Evolutionary conservation across 2,888 invertebrate species (phyloP), one percentile per base, ranked within the genome.

Genomic region (Acleris cristana): DNA sequence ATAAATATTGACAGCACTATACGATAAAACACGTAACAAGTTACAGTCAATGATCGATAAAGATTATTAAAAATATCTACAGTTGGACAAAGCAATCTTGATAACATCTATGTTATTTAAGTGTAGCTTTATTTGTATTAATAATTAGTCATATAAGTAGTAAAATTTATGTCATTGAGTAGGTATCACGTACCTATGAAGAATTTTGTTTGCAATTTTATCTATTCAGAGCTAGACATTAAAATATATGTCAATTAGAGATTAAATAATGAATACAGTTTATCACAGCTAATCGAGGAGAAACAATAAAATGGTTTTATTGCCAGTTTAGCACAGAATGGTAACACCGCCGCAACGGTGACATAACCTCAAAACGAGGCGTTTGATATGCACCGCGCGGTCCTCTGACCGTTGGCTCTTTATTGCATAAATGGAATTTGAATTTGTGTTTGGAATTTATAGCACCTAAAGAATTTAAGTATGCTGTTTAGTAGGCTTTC

Each of bases 281-380:
- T 48, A 48, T 48, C 48, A 2, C 6, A n/a, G 48, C 18, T n/a
- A 48, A 48, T 48, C 18, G n/a, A 45, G 16, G 18, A 18, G 18
- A 48, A 16, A 18, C 18, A 18, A 48, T 48, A 48, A 48, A 48
- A 48, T 18, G 18, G 18, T 19, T 51, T 51, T n/a, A 51, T 51
- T 51, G 18, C 19, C 3, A 21, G 51, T 18, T 8, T 51, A 51
- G 51, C 51, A 2, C 8, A 18, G 19, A 51, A 51, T 21, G 10
- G 12, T 18, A 54, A 54, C 54, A 54, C 44, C 56, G 40, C 34
- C 60, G 65, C 54, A 54, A 44, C 56, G 40, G 48, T 65, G 65
- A 65, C 60, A 60, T 65, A 65, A 65, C 60, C 49, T 65, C 23
- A 49, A 49, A 60, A 48, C 48, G 48, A 48, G 6, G 40, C 49